These are phyloP conservation scores for Alviniconcha marisindica DNA, from an alignment of 1,140 invertebrate species.

Conservation along the genomic window DNA sequence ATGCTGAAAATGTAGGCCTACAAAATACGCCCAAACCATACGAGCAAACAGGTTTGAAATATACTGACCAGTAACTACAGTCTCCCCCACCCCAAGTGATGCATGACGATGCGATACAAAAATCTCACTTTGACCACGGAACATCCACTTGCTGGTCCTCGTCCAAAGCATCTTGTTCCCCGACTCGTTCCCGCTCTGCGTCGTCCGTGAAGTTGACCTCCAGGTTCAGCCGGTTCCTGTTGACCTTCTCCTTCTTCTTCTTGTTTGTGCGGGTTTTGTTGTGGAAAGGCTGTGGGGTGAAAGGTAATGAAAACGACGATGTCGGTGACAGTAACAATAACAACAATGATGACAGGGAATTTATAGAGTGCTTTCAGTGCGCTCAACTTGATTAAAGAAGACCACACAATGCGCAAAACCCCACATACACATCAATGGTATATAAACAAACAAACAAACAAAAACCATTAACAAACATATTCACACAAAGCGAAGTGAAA, in stretches of 20 bases:
- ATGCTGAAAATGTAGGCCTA: no score
- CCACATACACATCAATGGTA: no score
- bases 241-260: slow-evolving; percentile 60
- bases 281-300: slow-evolving; percentile 21
- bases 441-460: not conserved
- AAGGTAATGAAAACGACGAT: no score
- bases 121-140: not conserved
- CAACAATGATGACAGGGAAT: no score
- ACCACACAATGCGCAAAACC: no score
- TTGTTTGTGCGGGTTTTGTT: slow-evolving; percentile 47
- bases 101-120: no score
- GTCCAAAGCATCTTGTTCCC: slow-evolving; percentile 45
- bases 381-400: no score
- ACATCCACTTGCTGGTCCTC: not conserved
- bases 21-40: not conserved
- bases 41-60: not conserved
- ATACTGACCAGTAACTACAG: not conserved
- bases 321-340: not conserved
- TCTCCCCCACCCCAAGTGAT: not conserved
- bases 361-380: no score
- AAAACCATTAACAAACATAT: not conserved
- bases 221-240: slow-evolving; percentile 50
- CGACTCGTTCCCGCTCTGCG: slow-evolving; percentile 50
- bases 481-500: no score
- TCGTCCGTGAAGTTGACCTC: slow-evolving; percentile 63